Evolutionary conservation across 2,113 vertebrate species (phyloP).

Genomic region (Macrotus californicus): DNA sequence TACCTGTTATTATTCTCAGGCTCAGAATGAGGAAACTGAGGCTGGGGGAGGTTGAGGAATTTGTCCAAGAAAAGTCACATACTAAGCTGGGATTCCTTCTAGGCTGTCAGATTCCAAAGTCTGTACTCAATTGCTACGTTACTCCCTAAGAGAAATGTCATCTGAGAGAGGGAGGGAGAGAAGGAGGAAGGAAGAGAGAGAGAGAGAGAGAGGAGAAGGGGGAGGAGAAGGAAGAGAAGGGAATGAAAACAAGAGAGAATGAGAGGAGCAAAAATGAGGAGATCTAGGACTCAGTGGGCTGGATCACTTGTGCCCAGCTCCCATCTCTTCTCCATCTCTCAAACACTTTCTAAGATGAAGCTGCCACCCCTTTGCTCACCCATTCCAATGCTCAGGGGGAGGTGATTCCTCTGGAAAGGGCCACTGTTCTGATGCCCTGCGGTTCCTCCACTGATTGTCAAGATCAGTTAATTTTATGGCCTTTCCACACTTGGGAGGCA

Average conservation of each 20-base stretch:
- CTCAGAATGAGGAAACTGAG: not conserved
- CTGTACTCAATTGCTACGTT: not conserved
- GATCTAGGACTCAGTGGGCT: not conserved
- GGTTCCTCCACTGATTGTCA: not conserved
- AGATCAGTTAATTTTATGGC: not conserved
- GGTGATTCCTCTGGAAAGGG: not conserved
- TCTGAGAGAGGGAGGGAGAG: not conserved
- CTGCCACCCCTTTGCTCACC: not conserved
- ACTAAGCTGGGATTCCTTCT: not conserved
- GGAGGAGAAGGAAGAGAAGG: too few species aligned
- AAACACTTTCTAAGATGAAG: not conserved
- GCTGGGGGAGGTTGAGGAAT: not conserved
- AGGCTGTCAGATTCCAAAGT: not conserved
- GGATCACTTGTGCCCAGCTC: not conserved
- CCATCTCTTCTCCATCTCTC: not conserved
- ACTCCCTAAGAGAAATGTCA: not conserved
- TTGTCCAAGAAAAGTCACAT: not conserved
- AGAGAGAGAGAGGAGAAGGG: not conserved
- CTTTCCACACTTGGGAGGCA: not conserved
- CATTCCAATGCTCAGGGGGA: not conserved
- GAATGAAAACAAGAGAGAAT: not conserved
- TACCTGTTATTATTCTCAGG: not conserved
- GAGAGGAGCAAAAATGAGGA: not conserved
- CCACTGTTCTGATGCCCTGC: not conserved
- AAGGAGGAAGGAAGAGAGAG: not conserved